Evolutionary conservation across 2,888 invertebrate species (phyloP), one percentile per base, ranked within the genome.

Genomic region (Agrilus cyanescens): DNA sequence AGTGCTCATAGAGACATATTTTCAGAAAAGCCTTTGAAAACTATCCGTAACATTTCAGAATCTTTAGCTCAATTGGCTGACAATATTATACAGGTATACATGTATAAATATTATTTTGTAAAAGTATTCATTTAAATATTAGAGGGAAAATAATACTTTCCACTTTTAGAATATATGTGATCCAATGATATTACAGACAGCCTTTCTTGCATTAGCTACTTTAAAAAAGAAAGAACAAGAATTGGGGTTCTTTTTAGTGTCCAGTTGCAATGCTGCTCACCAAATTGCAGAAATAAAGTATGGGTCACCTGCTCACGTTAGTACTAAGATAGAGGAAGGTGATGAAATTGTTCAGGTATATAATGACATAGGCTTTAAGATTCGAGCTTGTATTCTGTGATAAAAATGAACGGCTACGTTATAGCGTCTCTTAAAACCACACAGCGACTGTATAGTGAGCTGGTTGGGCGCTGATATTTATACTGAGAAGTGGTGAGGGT

Each of bases 281-380:
- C 85, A 89, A 61, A 85, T 97, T 45, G 86, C 86, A 13, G 86
- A 87, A 60, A 85, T 95, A 41, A 88, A 90, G 62, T 84, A 85
- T 66, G 85, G 90, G 57, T 90, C 91, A 38, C 90, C 93, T 2
- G 93, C 95, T 32, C 91, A 94, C 68, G 80, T 85, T 30, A 87
- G 88, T 53, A 87, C 87, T 2, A 89, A 88, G 69, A 84, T 97
- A 58, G 93, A 93, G 67, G 85, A 86, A 55, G 96, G 95, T 0
- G 96, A 97, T 68, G 96, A 97, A 72, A 88, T 97, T 54, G 85
- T 96, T 33, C 90, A 93, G 74, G 88, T 88, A 52, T 74, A 75
- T 60, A 15, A 32, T 29, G 15, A 34, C 29, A 29, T n/a, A n/a
- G n/a, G n/a, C n/a, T n/a, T n/a, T n/a, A n/a, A n/a, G n/a, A n/a